phyloP scores from a whole-genome alignment of 2,888 invertebrate species.

The Ectobius pallidus region DNA sequence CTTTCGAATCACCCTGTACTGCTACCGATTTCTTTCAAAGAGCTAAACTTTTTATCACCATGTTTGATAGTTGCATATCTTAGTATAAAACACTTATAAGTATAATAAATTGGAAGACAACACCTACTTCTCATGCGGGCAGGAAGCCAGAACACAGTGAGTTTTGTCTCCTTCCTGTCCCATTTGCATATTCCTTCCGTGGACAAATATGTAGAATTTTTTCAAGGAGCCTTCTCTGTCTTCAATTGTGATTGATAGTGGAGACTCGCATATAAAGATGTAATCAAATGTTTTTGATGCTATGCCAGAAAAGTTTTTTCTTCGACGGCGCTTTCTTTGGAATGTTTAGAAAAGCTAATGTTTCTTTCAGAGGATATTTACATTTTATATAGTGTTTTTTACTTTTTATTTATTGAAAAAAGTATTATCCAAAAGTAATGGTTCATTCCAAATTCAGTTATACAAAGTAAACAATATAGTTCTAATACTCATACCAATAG shows the following conservation, averaged over 20 bases:
- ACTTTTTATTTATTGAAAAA: no score
- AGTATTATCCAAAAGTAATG: no score
- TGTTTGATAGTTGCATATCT: background rate
- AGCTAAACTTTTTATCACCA: no score
- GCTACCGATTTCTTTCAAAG: no score
- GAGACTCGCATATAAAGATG: conserved; percentile 27
- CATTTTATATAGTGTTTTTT: no score
- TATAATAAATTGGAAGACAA: background rate
- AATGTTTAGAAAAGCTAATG: no score
- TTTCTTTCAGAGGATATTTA: no score
- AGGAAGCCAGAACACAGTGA: background rate
- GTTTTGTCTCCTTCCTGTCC: background rate
- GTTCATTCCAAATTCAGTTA: no score
- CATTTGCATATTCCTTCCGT: conserved; percentile 13
- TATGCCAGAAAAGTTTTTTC: conserved; percentile 24
- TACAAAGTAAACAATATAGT: no score
- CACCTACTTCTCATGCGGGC: background rate
- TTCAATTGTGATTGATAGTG: conserved; percentile 17
- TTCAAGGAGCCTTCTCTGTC: background rate
- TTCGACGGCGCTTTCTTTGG: no score
- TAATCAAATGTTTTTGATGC: conserved; percentile 33
- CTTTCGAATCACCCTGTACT: no score
- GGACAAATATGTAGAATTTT: conserved; percentile 17
- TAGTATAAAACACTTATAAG: background rate
- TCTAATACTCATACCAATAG: no score